Percentiles rank a stretch among this genome's conserved stretches.
These are phyloP conservation scores for Galago senegalensis DNA, from an alignment of 2,797 vertebrate genomes.

Conservation along the genomic window DNA sequence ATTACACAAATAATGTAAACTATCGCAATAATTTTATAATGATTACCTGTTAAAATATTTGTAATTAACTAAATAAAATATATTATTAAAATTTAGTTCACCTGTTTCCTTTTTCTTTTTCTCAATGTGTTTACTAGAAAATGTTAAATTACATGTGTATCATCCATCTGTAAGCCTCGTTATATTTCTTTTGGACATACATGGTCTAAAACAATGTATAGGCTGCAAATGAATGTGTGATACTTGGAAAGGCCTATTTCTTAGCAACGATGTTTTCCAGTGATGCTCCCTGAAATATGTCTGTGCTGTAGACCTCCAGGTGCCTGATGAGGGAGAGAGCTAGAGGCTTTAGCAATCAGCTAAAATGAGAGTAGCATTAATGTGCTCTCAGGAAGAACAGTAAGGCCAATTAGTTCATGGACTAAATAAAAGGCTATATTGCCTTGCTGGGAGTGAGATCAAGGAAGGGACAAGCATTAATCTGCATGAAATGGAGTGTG, in stretches of 20 bases:
- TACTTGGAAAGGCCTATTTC: neutral
- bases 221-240: neutral
- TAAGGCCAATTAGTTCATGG: conserved; percentile 51
- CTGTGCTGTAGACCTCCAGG: neutral
- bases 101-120: neutral
- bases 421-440: neutral
- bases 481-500: neutral
- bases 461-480: neutral
- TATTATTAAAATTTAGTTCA: neutral
- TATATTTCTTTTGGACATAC: neutral
- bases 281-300: neutral
- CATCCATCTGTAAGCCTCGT: neutral
- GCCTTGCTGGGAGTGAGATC: neutral
- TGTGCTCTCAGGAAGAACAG: conserved; percentile 53
- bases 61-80: neutral
- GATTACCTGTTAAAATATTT: neutral
- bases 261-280: neutral
- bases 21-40: neutral
- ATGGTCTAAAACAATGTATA: neutral
- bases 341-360: conserved; percentile 44
- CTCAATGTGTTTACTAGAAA: neutral
- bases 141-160: neutral
- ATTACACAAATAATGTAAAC: neutral
- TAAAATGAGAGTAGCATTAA: conserved; percentile 51
- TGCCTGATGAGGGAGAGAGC: neutral